Evolutionary conservation across 2,888 invertebrate species (phyloP).

Genomic region (Mimumesa dahlbomi): DNA sequence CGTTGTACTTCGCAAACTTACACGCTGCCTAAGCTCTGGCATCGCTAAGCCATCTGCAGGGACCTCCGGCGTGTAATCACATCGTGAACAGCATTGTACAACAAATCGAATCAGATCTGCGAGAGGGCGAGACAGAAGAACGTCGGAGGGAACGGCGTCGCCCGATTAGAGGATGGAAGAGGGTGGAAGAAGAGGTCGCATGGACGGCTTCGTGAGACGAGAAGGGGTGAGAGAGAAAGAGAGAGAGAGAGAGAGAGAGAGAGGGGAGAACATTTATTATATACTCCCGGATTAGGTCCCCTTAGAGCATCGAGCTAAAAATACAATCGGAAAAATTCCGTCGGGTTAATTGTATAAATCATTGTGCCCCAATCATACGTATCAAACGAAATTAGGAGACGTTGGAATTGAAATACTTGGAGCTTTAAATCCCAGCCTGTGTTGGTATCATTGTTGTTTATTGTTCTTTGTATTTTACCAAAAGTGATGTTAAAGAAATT

Average conservation of each 20-base stretch:
- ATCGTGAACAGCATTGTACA: constrained; percentile 66
- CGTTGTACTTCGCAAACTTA: constrained; percentile 54
- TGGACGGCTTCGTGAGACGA: too few relatives aligned
- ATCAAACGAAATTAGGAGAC: too few relatives aligned
- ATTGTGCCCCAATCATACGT: too few relatives aligned
- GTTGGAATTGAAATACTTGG: too few relatives aligned
- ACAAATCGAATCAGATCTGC: constrained; percentile 70
- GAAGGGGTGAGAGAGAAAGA: constrained; percentile 54
- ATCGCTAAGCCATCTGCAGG: constrained; percentile 47
- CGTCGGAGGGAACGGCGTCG: constrained; percentile 32
- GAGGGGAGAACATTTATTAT: constrained; percentile 22
- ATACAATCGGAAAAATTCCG: not conserved
- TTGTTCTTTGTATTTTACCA: too few relatives aligned
- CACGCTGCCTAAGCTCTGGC: constrained; percentile 49
- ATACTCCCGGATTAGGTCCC: constrained; percentile 8
- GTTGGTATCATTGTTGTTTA: too few relatives aligned
- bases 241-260: not conserved
- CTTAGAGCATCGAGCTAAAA: not conserved
- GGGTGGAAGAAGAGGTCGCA: constrained; percentile 56
- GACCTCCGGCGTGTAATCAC: constrained; percentile 63
- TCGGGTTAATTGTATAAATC: too few relatives aligned
- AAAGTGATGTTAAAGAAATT: too few relatives aligned
- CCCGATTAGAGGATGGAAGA: constrained; percentile 45
- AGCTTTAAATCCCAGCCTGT: too few relatives aligned
- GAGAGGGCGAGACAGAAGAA: constrained; percentile 26